Evolutionary conservation across 2,797 vertebrate species (phyloP).

Genomic region (Tokudaia tokunoshimensis): DNA sequence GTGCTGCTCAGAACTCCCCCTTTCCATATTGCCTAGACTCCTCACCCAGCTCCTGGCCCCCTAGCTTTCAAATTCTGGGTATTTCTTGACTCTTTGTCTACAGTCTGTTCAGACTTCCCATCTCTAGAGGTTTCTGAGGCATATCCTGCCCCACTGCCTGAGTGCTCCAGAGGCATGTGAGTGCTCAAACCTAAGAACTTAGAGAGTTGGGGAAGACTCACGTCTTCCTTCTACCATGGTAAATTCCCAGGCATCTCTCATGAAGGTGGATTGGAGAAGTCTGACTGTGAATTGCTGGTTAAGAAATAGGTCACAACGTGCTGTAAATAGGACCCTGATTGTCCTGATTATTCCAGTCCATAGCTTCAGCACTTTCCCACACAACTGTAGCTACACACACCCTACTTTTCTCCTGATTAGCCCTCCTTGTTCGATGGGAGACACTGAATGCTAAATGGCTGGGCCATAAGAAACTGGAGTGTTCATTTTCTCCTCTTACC

Average conservation of each 20-base stretch:
- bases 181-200: background rate
- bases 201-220: background rate
- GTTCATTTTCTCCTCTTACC: background rate
- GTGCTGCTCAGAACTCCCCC: background rate
- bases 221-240: background rate
- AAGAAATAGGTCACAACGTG: constrained; percentile 35
- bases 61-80: background rate
- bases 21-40: background rate
- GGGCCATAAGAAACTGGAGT: background rate
- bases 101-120: background rate
- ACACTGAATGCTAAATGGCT: background rate
- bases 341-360: background rate
- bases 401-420: background rate
- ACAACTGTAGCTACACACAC: background rate
- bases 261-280: background rate
- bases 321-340: background rate
- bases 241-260: background rate
- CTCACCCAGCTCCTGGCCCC: background rate
- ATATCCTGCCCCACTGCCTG: background rate
- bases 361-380: background rate
- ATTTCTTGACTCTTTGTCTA: background rate
- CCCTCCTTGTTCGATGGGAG: background rate
- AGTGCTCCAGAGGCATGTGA: background rate
- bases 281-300: background rate
- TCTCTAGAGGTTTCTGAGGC: background rate